A percentile compares a stretch with the other conserved stretches of the same genome.
phyloP scores from a whole-genome alignment of 2,888 invertebrate genomes.

The Rhagonycha lutea region DNA sequence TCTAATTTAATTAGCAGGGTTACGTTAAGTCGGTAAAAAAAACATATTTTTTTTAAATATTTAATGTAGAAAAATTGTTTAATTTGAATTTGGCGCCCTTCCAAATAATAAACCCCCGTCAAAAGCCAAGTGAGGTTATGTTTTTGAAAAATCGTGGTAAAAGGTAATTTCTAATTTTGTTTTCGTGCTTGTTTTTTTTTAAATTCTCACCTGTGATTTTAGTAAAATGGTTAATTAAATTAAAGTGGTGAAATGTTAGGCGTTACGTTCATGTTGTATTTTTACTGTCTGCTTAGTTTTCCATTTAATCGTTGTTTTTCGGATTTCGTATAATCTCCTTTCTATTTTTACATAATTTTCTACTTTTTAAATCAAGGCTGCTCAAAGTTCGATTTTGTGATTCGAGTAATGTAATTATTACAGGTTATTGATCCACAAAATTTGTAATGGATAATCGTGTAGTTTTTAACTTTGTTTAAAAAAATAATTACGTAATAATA shows the following conservation, averaged over 20 bases:
- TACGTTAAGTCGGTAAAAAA: neutral
- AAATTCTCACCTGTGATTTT: neutral
- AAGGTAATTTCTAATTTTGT: neutral
- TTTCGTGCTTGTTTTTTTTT: neutral
- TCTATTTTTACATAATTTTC: neutral
- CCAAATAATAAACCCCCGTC: neutral
- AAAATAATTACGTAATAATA: neutral
- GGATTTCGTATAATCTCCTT: neutral
- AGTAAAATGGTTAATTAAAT: neutral
- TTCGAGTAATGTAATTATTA: neutral
- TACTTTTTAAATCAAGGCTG: slow-evolving; percentile 4
- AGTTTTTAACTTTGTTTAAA: neutral
- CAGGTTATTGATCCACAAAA: neutral
- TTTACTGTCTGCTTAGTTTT: neutral
- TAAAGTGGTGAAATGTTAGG: neutral
- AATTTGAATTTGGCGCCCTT: slow-evolving; percentile 1
- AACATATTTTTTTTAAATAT: slow-evolving; percentile 1
- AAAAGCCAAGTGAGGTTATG: neutral
- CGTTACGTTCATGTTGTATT: neutral
- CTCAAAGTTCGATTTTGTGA: too few relatives aligned
- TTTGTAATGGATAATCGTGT: neutral
- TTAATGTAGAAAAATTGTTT: neutral
- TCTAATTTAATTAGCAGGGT: slow-evolving; percentile 1
- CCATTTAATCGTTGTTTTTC: neutral
- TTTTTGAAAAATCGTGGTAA: neutral